Conservation (phyloP, 2,797 vertebrate species). For the Thripadectes ignobilis region DNA sequence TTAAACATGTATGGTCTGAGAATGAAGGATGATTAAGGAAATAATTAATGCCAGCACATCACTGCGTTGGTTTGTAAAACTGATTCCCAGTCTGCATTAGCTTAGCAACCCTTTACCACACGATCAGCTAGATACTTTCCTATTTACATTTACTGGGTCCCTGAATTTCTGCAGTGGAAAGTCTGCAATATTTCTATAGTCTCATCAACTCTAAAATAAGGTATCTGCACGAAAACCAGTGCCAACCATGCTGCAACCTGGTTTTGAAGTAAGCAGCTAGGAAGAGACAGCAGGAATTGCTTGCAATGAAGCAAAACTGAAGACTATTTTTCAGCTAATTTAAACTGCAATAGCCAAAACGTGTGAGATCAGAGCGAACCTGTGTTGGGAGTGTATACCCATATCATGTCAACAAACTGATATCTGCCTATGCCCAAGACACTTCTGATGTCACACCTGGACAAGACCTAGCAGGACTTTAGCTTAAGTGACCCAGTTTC, state of each 20-base stretch:
- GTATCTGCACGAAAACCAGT: neutral
- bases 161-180: neutral
- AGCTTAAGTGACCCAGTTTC: neutral
- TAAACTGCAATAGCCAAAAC: neutral
- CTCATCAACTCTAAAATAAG: neutral
- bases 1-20: neutral
- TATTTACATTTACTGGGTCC: neutral
- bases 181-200: neutral
- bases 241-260: neutral
- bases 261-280: neutral
- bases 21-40: neutral
- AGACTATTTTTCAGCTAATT: neutral
- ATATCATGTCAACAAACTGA: neutral
- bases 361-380: fast-evolving
- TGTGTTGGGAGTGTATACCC: neutral
- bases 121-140: neutral
- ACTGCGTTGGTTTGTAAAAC: neutral
- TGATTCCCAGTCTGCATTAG: neutral
- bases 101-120: neutral
- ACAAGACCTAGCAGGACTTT: neutral
- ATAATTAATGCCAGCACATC: neutral
- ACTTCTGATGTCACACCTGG: neutral
- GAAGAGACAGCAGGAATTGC: neutral
- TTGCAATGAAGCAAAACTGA: neutral
- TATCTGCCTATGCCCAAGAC: neutral